phyloP scores from a whole-genome alignment of 2,113 vertebrate genomes.

The Ceuthmochares aereus region DNA sequence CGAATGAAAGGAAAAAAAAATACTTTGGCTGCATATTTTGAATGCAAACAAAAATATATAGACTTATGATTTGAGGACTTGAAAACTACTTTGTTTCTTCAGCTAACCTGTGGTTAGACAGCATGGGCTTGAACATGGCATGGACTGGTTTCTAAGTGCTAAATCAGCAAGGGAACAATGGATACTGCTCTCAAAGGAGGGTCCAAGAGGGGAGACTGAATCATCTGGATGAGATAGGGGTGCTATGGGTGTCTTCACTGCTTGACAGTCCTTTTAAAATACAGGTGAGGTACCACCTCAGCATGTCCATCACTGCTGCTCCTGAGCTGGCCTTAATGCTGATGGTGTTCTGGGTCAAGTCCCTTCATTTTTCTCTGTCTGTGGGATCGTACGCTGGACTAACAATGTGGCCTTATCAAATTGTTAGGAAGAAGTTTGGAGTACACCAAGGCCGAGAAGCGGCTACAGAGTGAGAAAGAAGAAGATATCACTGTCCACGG shows the following conservation, averaged over 20 bases:
- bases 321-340: background rate
- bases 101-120: background rate
- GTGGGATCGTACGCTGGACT: too few species aligned
- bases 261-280: conserved; percentile 12
- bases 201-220: background rate
- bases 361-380: background rate
- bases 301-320: background rate
- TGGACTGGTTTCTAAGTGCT: background rate
- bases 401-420: too few species aligned
- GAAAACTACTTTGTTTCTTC: conserved; percentile 13
- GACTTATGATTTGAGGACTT: background rate
- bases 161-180: background rate
- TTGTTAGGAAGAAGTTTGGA: too few species aligned
- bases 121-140: rapidly evolving
- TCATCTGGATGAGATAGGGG: background rate
- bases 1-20: background rate
- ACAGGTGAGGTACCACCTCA: background rate
- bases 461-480: too few species aligned
- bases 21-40: background rate
- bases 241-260: background rate
- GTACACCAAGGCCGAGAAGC: too few species aligned
- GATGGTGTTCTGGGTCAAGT: background rate
- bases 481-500: too few species aligned
- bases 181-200: background rate
- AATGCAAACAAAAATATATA: background rate